These are phyloP conservation scores for Prunella strophiata DNA, from an alignment of 2,797 vertebrate genomes.

Conservation along the genomic window DNA sequence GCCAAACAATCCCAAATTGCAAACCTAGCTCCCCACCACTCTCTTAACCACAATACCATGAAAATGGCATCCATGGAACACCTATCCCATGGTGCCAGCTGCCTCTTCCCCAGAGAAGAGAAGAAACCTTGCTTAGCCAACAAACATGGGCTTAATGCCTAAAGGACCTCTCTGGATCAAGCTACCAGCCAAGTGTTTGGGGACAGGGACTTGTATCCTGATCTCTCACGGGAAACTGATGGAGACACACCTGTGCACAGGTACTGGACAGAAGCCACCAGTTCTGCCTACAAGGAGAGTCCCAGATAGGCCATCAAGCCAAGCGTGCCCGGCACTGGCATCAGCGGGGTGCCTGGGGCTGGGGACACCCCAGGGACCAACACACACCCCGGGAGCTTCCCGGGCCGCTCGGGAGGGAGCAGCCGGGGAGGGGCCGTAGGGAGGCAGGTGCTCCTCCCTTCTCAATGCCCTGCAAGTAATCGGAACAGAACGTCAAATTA, in stretches of 20 bases:
- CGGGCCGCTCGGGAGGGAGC: not conserved
- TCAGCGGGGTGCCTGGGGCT: not conserved
- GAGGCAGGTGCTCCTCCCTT: not conserved
- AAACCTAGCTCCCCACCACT: fast-evolving
- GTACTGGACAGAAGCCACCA: not conserved
- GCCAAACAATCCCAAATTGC: not conserved
- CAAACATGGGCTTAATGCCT: fast-evolving
- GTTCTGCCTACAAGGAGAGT: not conserved
- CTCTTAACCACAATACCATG: fast-evolving
- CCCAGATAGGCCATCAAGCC: not conserved
- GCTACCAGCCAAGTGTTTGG: not conserved
- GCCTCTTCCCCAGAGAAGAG: not conserved
- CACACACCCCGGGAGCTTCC: not conserved
- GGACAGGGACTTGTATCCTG: too few species aligned
- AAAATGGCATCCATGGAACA: not conserved
- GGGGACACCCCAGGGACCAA: not conserved
- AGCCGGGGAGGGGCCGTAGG: not conserved
- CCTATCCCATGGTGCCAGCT: not conserved
- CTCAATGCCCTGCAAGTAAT: not conserved
- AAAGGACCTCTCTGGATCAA: not conserved
- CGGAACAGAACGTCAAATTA: not conserved
- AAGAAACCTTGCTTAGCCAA: not conserved
- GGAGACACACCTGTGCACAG: not conserved
- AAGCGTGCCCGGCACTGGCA: not conserved
- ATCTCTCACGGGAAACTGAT: fast-evolving